Evolutionary conservation across 2,113 vertebrate genomes (phyloP).

Genomic region (Microcebus ravelobensis): DNA sequence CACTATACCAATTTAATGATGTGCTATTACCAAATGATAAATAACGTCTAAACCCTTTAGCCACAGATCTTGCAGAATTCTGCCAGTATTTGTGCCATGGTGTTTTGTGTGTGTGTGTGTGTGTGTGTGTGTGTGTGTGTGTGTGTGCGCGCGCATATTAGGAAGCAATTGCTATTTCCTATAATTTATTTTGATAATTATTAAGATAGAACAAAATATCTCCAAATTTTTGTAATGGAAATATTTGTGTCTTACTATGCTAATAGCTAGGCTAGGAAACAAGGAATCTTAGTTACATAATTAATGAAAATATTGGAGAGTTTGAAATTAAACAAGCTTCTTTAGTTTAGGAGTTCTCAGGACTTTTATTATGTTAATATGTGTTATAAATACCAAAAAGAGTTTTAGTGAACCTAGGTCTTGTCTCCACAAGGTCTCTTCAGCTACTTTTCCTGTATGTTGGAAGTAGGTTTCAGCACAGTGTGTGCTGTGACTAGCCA

Average conservation of each 20-base stretch:
- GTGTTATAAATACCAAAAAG: not conserved
- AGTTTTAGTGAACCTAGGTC: not conserved
- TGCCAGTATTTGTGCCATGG: not conserved
- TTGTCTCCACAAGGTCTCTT: not conserved
- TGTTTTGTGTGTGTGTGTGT: not conserved
- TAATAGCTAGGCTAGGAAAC: not conserved
- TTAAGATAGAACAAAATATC: not conserved
- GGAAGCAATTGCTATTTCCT: not conserved
- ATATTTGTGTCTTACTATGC: not conserved
- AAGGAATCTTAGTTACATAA: not conserved
- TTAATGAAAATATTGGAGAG: not conserved
- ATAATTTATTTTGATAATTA: not conserved
- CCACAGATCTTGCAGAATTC: not conserved
- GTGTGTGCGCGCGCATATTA: fast-evolving
- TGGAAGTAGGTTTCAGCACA: not conserved
- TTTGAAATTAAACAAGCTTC: not conserved
- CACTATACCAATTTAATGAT: not conserved
- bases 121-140: no score
- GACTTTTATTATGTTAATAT: not conserved
- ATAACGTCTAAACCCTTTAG: not conserved
- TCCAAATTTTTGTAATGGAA: not conserved
- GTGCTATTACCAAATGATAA: not conserved
- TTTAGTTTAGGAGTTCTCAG: not conserved
- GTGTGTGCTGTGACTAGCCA: not conserved
- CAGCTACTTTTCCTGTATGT: not conserved